phyloP scores from a whole-genome alignment of 2,888 invertebrate genomes.

The Epiblema foenella region DNA sequence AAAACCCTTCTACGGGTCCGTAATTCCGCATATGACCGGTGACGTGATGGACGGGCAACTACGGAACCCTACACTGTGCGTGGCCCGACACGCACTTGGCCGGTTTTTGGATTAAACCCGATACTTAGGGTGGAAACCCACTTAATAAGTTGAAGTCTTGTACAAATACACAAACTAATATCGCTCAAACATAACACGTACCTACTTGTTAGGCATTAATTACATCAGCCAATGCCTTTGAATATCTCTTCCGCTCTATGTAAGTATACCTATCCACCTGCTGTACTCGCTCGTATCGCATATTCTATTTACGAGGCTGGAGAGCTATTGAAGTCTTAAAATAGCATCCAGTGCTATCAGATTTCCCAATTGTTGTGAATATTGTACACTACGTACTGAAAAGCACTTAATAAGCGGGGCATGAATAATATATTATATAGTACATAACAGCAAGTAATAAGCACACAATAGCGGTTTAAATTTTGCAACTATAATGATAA shows the following conservation, averaged over 20 bases:
- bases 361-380: background rate
- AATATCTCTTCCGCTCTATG: background rate
- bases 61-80: too few species aligned
- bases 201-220: background rate
- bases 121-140: too few species aligned
- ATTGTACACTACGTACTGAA: background rate
- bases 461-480: background rate
- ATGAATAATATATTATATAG: constrained; percentile 13
- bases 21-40: too few species aligned
- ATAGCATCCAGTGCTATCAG: background rate
- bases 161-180: too few species aligned
- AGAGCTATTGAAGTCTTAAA: background rate
- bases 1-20: too few species aligned
- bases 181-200: background rate
- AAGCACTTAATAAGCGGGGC: constrained; percentile 16
- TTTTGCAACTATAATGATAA: constrained; percentile 12
- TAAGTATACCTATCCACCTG: too few species aligned
- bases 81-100: too few species aligned
- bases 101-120: too few species aligned
- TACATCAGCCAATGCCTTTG: background rate
- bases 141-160: too few species aligned
- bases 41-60: too few species aligned
- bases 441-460: constrained; percentile 17
- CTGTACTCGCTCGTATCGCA: too few species aligned
- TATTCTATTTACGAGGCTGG: background rate